Base-by-base conservation (phyloP, 1,140 invertebrate species). In the Zaprionus ghesquierei region DNA sequence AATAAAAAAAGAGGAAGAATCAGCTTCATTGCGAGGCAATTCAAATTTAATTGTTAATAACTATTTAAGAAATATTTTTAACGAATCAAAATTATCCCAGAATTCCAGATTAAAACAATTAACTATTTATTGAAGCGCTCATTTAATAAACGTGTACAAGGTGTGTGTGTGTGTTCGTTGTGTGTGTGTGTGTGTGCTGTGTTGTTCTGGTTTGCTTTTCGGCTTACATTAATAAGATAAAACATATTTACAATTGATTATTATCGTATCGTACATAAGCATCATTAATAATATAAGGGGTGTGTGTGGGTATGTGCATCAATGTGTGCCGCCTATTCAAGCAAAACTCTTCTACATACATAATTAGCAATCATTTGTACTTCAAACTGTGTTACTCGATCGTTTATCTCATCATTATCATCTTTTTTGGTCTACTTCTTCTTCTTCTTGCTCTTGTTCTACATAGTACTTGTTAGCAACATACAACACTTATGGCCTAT, bases 161-260 rank as follows among this genome's bases (percentile, higher is more conserved):
- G 27, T 29, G 27, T 29, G 25, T 27, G 9, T 41, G 31, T 38
- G 54, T 41, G 25, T 27, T 46, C 18, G 23, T 27, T 29, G 33
- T 63, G 55, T 79, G 56, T 66, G 22, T 56, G 15, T 69, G 44
- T 69, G 58, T 68, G 55, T 22, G 33, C n/a, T 51, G 50, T 62
- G 33, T 59, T 59, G 10, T 49, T 23, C 33, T 61, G 25, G 66
- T 76, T 69, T 79, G 79, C 71, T 79, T 72, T 65, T 51, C 55
- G 65, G 62, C 79, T 82, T 87, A 86, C 41, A 81, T 65, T 64
- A 62, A 25, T 63, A 55, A 64, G 44, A 41, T 69, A 73, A 65
- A 87, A 87, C 84, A 79, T 87, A 87, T 87, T 74, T 87, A 87
- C 82, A 87, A 46, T 87, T 73, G 75, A 72, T 87, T 87, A 87